Evolutionary conservation across 92 coral and sea anemone species (phyloP), one percentile per base, ranked within the genome.

Genomic region (Epizoanthus ramosus): DNA sequence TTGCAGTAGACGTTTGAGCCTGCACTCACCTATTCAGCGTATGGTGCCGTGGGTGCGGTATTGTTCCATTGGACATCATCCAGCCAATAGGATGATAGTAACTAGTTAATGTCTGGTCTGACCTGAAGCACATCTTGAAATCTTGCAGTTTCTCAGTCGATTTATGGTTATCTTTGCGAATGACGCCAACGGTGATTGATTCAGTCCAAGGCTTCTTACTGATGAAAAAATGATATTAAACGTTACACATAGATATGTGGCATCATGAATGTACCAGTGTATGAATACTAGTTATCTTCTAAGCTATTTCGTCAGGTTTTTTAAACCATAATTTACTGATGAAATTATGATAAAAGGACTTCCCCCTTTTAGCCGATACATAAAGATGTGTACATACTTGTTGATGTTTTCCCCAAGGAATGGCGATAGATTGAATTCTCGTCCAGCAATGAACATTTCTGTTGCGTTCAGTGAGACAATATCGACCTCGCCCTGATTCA

Each of bases 71-170:
- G 24, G 92, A 75, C 87, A 85, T 5, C 50, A 89, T 56, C 84
- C 87, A 85, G 21, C 92, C 92, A 68, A 85, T 80, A 5, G 92
- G 89, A 24, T 89, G 92, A 39, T 85, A 63, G 84, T 80, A 89
- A 39, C 89, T 88, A 39, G 75, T 74, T 68, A 85, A 39, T 17
- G 71, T 80, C 33, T 85, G 68, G 57, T 80, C 83, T 43, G 87
- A 68, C 9, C 79, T 83, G 85, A 58, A 66, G 41, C 92, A 89
- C 84, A 85, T 80, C 63, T 81, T 81, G 57, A 57, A 67, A n/a
- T 70, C 84, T 2, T 70, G 47, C 89, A 85, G 73, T 54, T 63
- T 74, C 52, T 28, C 28, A 37, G 58, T 33, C 41, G 79, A 66
- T 35, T 80, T 75, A 15, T 45, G 70, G 39, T 41, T 69, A 61